Evolutionary conservation across 1,140 invertebrate genomes (phyloP).

Genomic region (Carposina sasakii): DNA sequence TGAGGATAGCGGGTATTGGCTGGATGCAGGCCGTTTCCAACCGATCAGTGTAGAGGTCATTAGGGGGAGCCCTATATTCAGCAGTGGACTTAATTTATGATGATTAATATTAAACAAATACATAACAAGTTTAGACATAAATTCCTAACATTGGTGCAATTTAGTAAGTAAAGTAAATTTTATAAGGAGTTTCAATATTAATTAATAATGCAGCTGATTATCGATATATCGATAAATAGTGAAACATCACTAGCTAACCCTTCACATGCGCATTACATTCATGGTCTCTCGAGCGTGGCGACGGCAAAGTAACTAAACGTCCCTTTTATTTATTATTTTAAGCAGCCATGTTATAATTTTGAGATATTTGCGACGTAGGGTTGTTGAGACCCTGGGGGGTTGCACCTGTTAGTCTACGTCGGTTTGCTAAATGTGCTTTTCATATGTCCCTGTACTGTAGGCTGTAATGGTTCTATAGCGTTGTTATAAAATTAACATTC

Average conservation of each 20-base stretch:
- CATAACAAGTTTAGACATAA: not conserved
- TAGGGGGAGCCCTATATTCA: too few relatives aligned
- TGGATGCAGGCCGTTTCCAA: too few relatives aligned
- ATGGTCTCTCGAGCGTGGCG: constrained; percentile 64
- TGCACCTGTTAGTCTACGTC: too few relatives aligned
- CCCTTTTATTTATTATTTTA: constrained; percentile 66
- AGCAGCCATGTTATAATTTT: constrained; percentile 55
- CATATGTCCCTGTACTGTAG: too few relatives aligned
- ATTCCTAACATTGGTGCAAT: not conserved
- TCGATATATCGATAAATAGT: constrained; percentile 21
- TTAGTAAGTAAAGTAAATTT: not conserved
- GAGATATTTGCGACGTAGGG: constrained; percentile 34
- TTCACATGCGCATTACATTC: constrained; percentile 57
- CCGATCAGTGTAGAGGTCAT: too few relatives aligned
- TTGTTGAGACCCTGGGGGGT: too few relatives aligned
- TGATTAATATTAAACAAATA: not conserved
- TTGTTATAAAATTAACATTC: too few relatives aligned
- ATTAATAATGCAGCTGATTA: constrained; percentile 16
- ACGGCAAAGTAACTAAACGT: constrained; percentile 63
- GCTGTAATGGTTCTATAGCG: too few relatives aligned
- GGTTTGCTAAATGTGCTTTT: too few relatives aligned
- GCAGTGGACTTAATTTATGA: not conserved
- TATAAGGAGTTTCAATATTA: constrained; percentile 8
- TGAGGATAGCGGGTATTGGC: too few relatives aligned
- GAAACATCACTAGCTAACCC: constrained; percentile 35